Evolutionary conservation across 2,113 vertebrate genomes (phyloP).

Genomic region (Petromus typicus): DNA sequence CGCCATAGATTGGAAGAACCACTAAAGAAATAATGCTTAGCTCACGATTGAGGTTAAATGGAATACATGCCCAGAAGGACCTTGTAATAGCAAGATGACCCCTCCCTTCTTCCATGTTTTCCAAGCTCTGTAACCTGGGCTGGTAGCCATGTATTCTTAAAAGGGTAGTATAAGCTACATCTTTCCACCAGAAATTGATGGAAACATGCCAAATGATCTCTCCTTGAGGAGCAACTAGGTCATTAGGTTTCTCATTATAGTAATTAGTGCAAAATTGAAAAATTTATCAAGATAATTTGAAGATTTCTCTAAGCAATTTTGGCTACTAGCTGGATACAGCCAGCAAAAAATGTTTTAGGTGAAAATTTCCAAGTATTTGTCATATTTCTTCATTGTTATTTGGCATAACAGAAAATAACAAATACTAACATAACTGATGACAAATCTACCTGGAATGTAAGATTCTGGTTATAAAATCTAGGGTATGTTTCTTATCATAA

Average conservation of each 20-base stretch:
- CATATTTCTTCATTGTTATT: not conserved
- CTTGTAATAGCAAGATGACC: not conserved
- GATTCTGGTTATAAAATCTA: not conserved
- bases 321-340: not conserved
- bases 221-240: conserved; percentile 47
- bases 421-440: not conserved
- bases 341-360: not conserved
- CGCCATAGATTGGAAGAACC: not conserved
- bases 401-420: not conserved
- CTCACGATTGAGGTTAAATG: conserved; percentile 21
- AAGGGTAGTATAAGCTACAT: not conserved
- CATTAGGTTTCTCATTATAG: conserved; percentile 56
- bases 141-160: conserved; percentile 15
- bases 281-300: conserved; percentile 59
- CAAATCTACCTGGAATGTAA: not conserved
- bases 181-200: conserved; percentile 35
- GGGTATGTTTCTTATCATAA: not conserved
- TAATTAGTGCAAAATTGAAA: conserved; percentile 62
- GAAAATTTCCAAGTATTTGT: conserved; percentile 37
- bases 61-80: conserved; percentile 33
- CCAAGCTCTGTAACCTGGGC: conserved; percentile 43
- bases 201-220: conserved; percentile 35
- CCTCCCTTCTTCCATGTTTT: not conserved
- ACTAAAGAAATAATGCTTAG: not conserved
- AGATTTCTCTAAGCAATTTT: conserved; percentile 54